Base-by-base conservation (phyloP, 1,140 invertebrate species). In the Drosophila saltans region DNA sequence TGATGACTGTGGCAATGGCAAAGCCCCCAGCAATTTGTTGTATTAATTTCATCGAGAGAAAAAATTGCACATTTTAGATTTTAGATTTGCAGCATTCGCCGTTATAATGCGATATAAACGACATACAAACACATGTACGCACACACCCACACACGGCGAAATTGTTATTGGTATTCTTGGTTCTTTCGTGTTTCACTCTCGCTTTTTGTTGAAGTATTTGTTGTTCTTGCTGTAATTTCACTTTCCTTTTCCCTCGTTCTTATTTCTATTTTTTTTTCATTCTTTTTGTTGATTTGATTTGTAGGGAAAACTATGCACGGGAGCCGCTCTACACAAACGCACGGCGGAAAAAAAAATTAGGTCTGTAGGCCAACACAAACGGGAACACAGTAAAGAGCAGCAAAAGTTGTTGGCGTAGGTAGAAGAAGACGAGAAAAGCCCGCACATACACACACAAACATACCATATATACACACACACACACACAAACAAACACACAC, bases 321-420 rank as follows among this genome's bases (percentile, higher is more conserved):
- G 62, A 68, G 67, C 48, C 75, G 81, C 75, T 71, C 80, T 77
- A 70, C 57, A 59, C 57, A 59, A 78, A 75, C 83, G 77, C 79
- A 89, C 69, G 80, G 57, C 30, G 45, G 45, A 52, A 26, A 78
- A 80, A 80, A 76, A 82, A 91, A 91, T 91, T 91, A 84, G 90
- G 90, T 91, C 90, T 91, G 85, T 91, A 91, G 90, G 90, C 82
- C 90, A 91, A 84, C 66, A 68, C 86, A 78, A 89, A 89, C 78
- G 81, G 80, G 85, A 90, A 90, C 84, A 88, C 85, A 83, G 80
- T 84, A 84, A 76, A 80, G 66, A 79, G 78, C 63, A 72, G 76
- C 76, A 79, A 88, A 75, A 84, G 78, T 81, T 89, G 84, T 89
- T 88, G 85, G 84, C 85, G 85, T 89, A 88, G 83, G 85, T 78